Conservation (phyloP, 2,888 invertebrate genomes). For the Caenorhabditis becei region DNA sequence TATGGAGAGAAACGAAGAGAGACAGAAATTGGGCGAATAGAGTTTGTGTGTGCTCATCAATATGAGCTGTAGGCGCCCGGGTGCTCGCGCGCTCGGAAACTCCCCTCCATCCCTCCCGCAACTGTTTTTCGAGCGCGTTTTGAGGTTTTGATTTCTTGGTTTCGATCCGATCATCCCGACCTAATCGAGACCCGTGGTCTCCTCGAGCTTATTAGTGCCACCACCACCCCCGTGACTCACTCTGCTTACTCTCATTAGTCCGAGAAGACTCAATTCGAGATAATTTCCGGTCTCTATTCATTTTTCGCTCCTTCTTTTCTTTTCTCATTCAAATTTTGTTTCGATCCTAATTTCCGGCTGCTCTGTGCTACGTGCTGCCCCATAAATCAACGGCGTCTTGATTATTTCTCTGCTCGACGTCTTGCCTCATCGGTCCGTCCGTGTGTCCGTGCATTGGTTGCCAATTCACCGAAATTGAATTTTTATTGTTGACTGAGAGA, state of each 20-base stretch:
- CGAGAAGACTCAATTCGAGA: background rate
- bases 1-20: slow-evolving; percentile 16
- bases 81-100: slow-evolving; percentile 26
- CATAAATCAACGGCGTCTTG: background rate
- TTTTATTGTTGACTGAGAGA: slow-evolving; percentile 19
- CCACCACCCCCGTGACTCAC: slow-evolving; percentile 13
- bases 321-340: background rate
- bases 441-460: background rate
- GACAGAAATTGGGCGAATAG: slow-evolving; percentile 6
- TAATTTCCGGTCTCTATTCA: slow-evolving; percentile 1
- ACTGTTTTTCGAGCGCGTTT: slow-evolving; percentile 10
- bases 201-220: background rate
- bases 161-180: no score
- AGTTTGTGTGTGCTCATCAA: slow-evolving; percentile 56
- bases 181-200: slow-evolving; percentile 10
- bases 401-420: slow-evolving; percentile 13
- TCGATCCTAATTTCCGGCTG: background rate
- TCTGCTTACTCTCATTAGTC: slow-evolving; percentile 17
- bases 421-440: no score
- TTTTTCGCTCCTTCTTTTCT: background rate
- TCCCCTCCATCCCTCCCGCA: background rate
- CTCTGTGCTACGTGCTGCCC: no score
- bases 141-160: slow-evolving; percentile 3
- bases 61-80: slow-evolving; percentile 45
- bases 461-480: slow-evolving; percentile 13